Evolutionary conservation across 2,113 vertebrate genomes (phyloP), one percentile per base, ranked within the genome.

Genomic region (Mobula hypostoma): DNA sequence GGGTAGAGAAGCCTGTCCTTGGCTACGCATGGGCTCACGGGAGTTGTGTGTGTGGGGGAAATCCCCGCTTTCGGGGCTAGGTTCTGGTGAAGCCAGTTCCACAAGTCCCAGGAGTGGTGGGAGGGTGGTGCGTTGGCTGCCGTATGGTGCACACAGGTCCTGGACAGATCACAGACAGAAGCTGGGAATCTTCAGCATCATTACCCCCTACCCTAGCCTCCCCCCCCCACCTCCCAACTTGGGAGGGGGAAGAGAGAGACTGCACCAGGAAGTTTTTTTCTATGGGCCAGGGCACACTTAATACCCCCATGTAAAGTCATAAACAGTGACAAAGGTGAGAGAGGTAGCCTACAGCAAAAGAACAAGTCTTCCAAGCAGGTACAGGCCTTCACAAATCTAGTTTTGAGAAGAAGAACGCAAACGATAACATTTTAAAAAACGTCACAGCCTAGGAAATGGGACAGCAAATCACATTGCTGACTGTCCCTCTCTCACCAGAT

Each of bases 221-320:
- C 36, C 36, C 36, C 36, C 36, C 36, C 48, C 48, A 48, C 48
- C 48, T 36, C 48, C 1, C 48, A 48, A 48, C 48, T 48, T 48
- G 48, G 48, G 48, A 48, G 48, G 48, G 48, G 48, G 48, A 36
- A 94, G 95, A 48, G 48, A 48, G 95, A 95, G 95, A 95, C 95
- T 95, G 95, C 95, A 96, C 95, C 95, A 95, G 94, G 95, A 94
- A 92, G 92, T 95, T 95, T 48, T 36, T 96, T 79, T 83, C 74
- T 94, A 68, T 17, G 36, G 36, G 7, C 68, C 24, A 48, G 90
- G 27, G 40, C 21, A 40, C 17, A 40, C 3, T 92, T 36, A 70
- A 92, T 19, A 83, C 8, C 15, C 48, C 9, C 0, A 9, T 36
- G 29, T 58, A 24, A 63, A 15, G n/a, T 82, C 17, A 48, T 82